Evolutionary conservation across 2,888 invertebrate genomes (phyloP), one percentile per base, ranked within the genome.

Genomic region (Fragum fragum): DNA sequence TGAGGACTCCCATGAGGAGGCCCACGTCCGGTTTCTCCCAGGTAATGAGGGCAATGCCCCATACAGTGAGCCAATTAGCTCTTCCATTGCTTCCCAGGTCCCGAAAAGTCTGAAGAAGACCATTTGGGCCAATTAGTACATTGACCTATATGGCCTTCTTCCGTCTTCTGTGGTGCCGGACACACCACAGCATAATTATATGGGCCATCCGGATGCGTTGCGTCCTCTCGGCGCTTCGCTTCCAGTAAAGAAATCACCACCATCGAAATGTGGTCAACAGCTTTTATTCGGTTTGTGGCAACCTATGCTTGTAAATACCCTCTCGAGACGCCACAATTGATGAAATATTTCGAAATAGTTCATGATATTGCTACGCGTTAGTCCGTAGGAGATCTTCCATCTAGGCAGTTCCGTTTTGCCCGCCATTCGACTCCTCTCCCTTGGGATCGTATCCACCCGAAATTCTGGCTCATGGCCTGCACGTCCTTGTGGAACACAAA

Each of bases 231-330:
- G n/a, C n/a, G n/a, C n/a, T n/a, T n/a, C n/a, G n/a, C n/a, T n/a
- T n/a, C n/a, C n/a, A n/a, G n/a, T 18, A 21, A 26, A 57, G 57
- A 72, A 36, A 73, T 73, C 18, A 5, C 18, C 7, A 47, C 42
- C 18, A 66, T 74, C 21, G 74, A 74, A 18, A 29, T 28, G 21
- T 74, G 74, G 74, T 47, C 74, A 1, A 32, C 66, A 18, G 74
- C 74, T 23, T 74, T 63, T 32, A 18, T 53, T 7, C 39, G 74
- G 21, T 74, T 74, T 53, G 74, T 66, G 32, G 74, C 74, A 11
- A 68, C 66, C 5, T 74, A 74, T 53, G 21, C 53, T 16, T 6
- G 7, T n/a, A 52, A 52, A 18, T 74, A 39, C 52, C 55, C 74
- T 11, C 2, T n/a, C 0, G 66, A 74, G 16, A 74, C 74, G 11